These are phyloP conservation scores for Adoxophyes honmai DNA, from an alignment of 1,140 invertebrate genomes.

Conservation along the genomic window DNA sequence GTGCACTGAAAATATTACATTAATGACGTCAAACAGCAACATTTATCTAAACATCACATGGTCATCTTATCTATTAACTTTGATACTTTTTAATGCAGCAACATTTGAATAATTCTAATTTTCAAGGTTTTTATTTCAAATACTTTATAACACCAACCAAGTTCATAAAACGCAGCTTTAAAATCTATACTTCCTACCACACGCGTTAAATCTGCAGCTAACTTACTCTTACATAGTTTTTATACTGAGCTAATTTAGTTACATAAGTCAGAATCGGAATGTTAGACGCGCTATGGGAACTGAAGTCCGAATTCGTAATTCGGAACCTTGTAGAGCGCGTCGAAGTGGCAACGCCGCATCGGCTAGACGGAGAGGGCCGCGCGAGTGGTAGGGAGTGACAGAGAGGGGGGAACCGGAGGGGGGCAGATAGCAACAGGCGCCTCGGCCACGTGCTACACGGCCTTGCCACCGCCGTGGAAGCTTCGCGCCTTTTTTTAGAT, in stretches of 20 bases:
- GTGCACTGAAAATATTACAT: not conserved
- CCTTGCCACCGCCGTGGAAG: slow-evolving; percentile 61
- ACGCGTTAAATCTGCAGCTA: too few relatives aligned
- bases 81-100: not conserved
- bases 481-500: slow-evolving; percentile 71
- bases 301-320: slow-evolving; percentile 32
- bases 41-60: not conserved
- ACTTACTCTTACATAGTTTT: too few relatives aligned
- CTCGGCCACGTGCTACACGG: slow-evolving; percentile 51
- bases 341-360: slow-evolving; percentile 59
- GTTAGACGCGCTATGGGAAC: not conserved
- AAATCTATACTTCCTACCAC: too few relatives aligned
- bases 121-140: not conserved
- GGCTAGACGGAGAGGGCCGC: slow-evolving; percentile 8
- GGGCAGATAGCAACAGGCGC: slow-evolving; percentile 66
- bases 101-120: not conserved
- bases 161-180: not conserved
- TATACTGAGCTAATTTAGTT: too few relatives aligned
- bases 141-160: not conserved
- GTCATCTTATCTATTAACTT: slow-evolving; percentile 2
- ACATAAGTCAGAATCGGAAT: not conserved
- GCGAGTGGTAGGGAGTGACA: slow-evolving; percentile 9
- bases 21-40: slow-evolving; percentile 6
- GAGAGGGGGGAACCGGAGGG: slow-evolving; percentile 19
- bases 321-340: slow-evolving; percentile 19